A percentile compares a stretch with the other conserved stretches of the same genome.
phyloP scores from a whole-genome alignment of 2,888 invertebrate genomes.

The Andrena camellia region DNA sequence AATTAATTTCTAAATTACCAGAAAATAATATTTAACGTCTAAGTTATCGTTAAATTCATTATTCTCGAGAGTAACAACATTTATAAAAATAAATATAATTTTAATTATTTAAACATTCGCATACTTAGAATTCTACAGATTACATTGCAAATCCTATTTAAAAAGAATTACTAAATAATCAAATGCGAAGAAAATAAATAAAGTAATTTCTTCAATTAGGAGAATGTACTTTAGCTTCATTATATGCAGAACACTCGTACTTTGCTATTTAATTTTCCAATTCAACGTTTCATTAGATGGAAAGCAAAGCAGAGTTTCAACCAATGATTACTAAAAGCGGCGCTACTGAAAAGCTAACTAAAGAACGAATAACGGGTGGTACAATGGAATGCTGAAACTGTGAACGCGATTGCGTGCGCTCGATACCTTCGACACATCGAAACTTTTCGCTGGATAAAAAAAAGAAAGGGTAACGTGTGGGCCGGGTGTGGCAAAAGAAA shows the following conservation, averaged over 20 bases:
- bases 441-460: conserved; percentile 37
- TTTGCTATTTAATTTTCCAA: too few relatives aligned
- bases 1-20: too few relatives aligned
- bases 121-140: too few relatives aligned
- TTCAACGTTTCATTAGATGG: conserved; percentile 14
- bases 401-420: conserved; percentile 50
- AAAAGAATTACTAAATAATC: too few relatives aligned
- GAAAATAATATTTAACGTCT: too few relatives aligned
- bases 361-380: conserved; percentile 54
- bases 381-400: conserved; percentile 42
- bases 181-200: too few relatives aligned
- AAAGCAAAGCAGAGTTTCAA: conserved; percentile 58
- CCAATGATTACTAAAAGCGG: conserved; percentile 75
- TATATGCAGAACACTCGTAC: too few relatives aligned
- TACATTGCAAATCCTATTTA: too few relatives aligned
- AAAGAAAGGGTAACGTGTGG: conserved; percentile 30
- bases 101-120: neutral
- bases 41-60: too few relatives aligned
- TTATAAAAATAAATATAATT: neutral
- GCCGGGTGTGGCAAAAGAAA: conserved; percentile 38
- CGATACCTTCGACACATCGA: conserved; percentile 34
- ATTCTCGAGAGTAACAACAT: too few relatives aligned
- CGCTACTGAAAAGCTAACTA: conserved; percentile 75
- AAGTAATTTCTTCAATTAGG: too few relatives aligned
- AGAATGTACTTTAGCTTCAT: too few relatives aligned